Evolutionary conservation across 2,113 vertebrate genomes (phyloP).

Genomic region (Alectura lathami): DNA sequence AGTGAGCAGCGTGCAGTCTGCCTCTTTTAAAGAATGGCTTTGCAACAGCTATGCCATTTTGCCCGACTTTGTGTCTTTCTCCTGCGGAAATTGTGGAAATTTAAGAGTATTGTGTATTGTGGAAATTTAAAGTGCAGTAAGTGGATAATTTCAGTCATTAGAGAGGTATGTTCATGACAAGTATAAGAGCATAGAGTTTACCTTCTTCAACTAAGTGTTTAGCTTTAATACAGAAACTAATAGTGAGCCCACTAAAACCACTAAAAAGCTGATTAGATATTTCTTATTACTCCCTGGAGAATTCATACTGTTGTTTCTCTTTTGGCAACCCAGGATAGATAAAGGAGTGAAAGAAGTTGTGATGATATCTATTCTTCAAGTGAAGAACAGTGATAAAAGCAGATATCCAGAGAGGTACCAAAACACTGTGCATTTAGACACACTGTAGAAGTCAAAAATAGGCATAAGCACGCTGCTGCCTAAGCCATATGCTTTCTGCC

Average conservation of each 20-base stretch:
- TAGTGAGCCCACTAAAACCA: neutral
- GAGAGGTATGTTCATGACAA: neutral
- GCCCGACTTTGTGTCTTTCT: neutral
- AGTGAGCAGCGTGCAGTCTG: neutral
- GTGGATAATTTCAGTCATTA: neutral
- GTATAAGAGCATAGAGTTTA: neutral
- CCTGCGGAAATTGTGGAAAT: neutral
- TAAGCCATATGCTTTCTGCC: neutral
- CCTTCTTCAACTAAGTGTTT: neutral
- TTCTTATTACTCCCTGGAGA: neutral
- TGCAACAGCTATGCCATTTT: neutral
- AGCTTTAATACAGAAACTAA: neutral
- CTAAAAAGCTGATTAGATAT: neutral
- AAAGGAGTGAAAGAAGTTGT: neutral
- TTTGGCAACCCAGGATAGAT: neutral
- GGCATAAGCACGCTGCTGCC: accelerated
- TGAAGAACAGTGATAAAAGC: neutral
- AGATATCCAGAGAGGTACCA: neutral
- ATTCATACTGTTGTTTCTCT: neutral
- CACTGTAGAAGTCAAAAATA: neutral
- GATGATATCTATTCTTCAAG: neutral
- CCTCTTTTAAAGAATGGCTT: neutral
- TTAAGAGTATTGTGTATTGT: no score
- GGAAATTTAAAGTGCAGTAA: neutral
- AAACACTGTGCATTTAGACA: neutral